Conservation (phyloP, 2,888 invertebrate genomes). For the Disparrhopalites patrizii region DNA sequence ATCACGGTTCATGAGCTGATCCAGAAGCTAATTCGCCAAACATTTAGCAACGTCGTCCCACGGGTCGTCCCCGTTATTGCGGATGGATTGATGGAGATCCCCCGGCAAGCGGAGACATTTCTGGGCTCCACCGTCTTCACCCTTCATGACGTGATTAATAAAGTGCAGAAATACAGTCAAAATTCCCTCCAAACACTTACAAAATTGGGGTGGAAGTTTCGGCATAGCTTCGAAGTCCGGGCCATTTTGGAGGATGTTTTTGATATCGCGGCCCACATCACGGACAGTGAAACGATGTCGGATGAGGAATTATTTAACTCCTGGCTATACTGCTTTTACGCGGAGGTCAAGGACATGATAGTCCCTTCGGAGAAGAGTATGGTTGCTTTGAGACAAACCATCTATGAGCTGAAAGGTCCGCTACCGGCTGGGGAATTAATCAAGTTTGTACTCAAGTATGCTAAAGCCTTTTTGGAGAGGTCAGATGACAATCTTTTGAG, state of each 20-base stretch:
- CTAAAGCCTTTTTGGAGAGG: not conserved
- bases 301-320: not conserved
- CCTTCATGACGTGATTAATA: not conserved
- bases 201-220: not conserved
- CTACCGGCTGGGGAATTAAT: not conserved
- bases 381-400: not conserved
- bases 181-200: not conserved
- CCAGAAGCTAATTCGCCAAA: not conserved
- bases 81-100: not conserved
- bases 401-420: not conserved
- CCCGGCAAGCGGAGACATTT: not conserved
- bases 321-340: not conserved
- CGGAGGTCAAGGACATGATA: not conserved
- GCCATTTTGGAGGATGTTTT: not conserved
- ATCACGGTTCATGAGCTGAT: not conserved
- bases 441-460: not conserved
- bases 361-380: not conserved
- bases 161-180: not conserved
- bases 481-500: not conserved
- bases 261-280: not conserved
- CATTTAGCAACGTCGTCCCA: constrained; percentile 4
- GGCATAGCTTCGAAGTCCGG: not conserved
- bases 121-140: not conserved
- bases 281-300: not conserved
- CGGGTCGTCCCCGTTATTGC: not conserved